phyloP scores from a whole-genome alignment of 2,113 vertebrate species.

The Cariama cristata region DNA sequence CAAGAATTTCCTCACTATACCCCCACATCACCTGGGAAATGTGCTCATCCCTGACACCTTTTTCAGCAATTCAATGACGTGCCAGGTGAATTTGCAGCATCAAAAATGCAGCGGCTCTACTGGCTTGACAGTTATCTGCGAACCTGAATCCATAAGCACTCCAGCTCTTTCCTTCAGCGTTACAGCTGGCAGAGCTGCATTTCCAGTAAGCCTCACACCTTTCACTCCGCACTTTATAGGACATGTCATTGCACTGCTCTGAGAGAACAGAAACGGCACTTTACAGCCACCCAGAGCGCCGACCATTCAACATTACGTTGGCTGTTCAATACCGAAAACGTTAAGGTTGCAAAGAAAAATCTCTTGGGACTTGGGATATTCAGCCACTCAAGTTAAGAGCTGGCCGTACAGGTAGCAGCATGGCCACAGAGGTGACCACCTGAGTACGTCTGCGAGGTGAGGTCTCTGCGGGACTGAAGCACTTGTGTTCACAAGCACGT shows the following conservation, averaged over 20 bases:
- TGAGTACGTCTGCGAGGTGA: fast-evolving
- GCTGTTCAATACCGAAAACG: neutral
- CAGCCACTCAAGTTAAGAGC: too few relatives aligned
- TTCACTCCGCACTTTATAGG: neutral
- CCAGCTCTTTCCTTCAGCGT: neutral
- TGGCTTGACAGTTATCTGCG: neutral
- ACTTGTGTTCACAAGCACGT: fast-evolving
- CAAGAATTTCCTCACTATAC: fast-evolving
- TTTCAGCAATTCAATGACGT: fast-evolving
- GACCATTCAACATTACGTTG: fast-evolving
- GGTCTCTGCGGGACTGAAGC: neutral
- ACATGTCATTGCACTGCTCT: neutral
- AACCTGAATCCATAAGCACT: neutral
- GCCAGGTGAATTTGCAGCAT: neutral
- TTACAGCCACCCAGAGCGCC: neutral
- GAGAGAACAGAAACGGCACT: neutral
- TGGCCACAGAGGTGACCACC: fast-evolving
- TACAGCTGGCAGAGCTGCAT: neutral
- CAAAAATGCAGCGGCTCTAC: neutral
- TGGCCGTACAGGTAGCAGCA: neutral
- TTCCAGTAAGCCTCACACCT: neutral
- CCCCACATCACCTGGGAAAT: neutral
- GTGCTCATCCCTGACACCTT: fast-evolving
- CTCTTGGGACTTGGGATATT: neutral
- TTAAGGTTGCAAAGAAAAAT: neutral